phyloP scores from a whole-genome alignment of 2,797 vertebrate genomes.

The Galago senegalensis region DNA sequence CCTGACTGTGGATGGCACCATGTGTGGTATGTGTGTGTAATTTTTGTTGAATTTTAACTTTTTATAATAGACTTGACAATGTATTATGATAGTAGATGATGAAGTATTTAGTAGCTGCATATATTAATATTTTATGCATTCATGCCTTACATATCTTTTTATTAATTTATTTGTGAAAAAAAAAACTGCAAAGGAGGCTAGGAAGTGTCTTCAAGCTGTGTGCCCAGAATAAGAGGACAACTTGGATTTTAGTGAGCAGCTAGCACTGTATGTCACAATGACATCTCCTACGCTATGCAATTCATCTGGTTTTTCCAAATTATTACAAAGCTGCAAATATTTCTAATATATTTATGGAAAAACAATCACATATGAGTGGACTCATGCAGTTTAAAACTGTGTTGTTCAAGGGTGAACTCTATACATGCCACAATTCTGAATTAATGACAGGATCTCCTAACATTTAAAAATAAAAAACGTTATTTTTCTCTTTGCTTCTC shows the following conservation, averaged over 20 bases:
- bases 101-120: neutral
- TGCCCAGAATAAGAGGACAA: neutral
- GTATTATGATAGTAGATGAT: neutral
- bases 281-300: neutral
- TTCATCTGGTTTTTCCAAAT: neutral
- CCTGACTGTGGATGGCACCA: neutral
- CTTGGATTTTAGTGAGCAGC: neutral
- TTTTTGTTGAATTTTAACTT: neutral
- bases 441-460: neutral
- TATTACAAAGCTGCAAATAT: neutral
- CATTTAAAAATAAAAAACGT: neutral
- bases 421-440: neutral
- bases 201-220: neutral
- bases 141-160: neutral
- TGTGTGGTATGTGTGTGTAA: neutral
- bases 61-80: neutral
- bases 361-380: neutral
- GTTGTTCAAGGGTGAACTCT: neutral
- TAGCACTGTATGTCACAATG: neutral
- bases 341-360: neutral
- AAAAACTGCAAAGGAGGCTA: neutral
- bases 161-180: neutral
- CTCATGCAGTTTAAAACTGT: neutral
- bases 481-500: constrained; percentile 45
- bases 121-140: neutral